These are phyloP conservation scores for Drosophila funebris DNA, from an alignment of 1,140 invertebrate genomes.

Conservation along the genomic window DNA sequence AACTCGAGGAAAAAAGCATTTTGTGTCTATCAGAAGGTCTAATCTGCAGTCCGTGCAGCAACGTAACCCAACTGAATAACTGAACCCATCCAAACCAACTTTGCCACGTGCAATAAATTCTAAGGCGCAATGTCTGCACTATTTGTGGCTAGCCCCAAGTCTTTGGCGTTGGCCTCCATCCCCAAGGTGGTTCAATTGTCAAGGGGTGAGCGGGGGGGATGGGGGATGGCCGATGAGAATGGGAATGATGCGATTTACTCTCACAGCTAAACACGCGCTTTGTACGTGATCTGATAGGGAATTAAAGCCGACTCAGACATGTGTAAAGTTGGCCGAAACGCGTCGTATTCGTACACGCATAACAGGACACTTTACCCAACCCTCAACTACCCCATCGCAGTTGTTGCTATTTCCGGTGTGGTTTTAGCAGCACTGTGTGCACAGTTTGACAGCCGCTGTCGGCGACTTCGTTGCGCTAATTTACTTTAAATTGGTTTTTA, in stretches of 20 bases:
- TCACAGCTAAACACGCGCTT: constrained; percentile 54
- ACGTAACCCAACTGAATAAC: constrained; percentile 34
- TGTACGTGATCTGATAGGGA: constrained; percentile 76
- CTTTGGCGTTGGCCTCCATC: constrained; percentile 15
- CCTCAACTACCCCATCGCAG: background rate
- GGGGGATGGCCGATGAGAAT: background rate
- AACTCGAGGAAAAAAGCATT: constrained; percentile 69
- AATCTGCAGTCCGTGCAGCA: constrained; percentile 69
- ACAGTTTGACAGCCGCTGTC: constrained; percentile 45
- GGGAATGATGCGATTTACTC: constrained; percentile 11
- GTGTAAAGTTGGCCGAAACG: constrained; percentile 69
- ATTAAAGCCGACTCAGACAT: constrained; percentile 69
- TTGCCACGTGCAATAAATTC: constrained; percentile 78
- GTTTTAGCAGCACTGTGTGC: constrained; percentile 39
- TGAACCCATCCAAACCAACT: constrained; percentile 66
- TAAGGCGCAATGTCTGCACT: constrained; percentile 72
- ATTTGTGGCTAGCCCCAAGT: constrained; percentile 64
- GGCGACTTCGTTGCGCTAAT: constrained; percentile 57
- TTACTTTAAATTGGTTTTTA: constrained; percentile 79
- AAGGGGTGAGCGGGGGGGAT: background rate
- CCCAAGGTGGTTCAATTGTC: constrained; percentile 14
- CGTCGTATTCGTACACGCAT: constrained; percentile 60
- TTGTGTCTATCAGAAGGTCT: constrained; percentile 76
- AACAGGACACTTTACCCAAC: background rate
- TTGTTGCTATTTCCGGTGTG: constrained; percentile 2